phyloP scores from a whole-genome alignment of 2,113 vertebrate genomes.

The Mustelus asterias region DNA sequence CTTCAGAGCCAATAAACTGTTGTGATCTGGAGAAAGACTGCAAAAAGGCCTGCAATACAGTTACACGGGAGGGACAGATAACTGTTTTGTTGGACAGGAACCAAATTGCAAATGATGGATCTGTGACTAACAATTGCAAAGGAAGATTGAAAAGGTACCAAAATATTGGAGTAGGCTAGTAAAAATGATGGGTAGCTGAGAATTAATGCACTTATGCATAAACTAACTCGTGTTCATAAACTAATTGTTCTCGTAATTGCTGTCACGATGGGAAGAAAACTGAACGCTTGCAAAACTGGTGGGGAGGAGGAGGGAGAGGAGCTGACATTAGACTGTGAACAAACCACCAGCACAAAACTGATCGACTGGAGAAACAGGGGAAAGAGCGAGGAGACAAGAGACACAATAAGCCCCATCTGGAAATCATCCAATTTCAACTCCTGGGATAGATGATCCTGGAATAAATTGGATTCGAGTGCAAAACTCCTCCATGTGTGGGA shows the following conservation, averaged over 20 bases:
- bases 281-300: background rate
- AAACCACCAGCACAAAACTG: background rate
- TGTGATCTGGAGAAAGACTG: background rate
- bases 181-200: too few relatives aligned
- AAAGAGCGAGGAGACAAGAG: background rate
- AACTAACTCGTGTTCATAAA: background rate
- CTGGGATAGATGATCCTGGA: constrained; percentile 1
- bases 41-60: background rate
- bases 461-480: constrained; percentile 34
- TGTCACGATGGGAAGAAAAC: background rate
- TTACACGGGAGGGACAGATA: background rate
- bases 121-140: background rate
- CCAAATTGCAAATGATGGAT: background rate
- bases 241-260: background rate
- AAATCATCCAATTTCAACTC: constrained; percentile 18
- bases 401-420: constrained; percentile 11
- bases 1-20: background rate
- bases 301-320: background rate
- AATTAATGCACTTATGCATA: background rate
- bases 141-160: background rate
- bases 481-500: constrained; percentile 13
- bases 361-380: background rate
- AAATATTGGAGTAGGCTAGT: background rate
- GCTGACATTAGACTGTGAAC: background rate
- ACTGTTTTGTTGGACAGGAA: background rate